A percentile compares a stretch with the other conserved stretches of the same genome.
Conservation (phyloP, 2,888 invertebrate species). For the Myopa tessellatipennis region DNA sequence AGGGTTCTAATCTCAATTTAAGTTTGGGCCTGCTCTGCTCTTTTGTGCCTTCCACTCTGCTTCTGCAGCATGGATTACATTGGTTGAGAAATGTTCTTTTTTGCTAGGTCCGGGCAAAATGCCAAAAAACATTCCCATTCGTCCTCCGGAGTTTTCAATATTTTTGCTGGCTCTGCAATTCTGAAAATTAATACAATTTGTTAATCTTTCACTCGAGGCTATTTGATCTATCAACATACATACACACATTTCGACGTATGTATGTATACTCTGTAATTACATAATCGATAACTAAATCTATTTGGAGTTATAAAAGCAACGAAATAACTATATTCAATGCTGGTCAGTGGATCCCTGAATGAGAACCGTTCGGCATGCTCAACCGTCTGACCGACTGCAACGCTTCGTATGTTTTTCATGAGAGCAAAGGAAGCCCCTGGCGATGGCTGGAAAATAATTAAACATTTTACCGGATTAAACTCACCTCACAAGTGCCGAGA, state of each 20-base stretch:
- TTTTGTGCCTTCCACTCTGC: background rate
- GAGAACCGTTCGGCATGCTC: background rate
- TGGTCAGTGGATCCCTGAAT: background rate
- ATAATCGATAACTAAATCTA: slow-evolving; percentile 28
- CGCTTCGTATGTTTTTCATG: slow-evolving; percentile 54
- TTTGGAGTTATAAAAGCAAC: slow-evolving; percentile 18
- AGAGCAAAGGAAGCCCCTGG: slow-evolving; percentile 48
- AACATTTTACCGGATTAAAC: slow-evolving; percentile 62
- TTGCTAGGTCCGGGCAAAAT: too few species aligned
- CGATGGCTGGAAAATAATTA: slow-evolving; percentile 61
- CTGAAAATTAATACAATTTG: slow-evolving; percentile 51
- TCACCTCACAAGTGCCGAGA: slow-evolving; percentile 50
- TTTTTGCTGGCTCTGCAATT: slow-evolving; percentile 16
- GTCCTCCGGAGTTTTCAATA: background rate
- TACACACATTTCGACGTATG: background rate
- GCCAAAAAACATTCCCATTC: background rate
- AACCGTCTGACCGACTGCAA: background rate
- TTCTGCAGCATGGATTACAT: background rate
- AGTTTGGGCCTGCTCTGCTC: slow-evolving; percentile 21
- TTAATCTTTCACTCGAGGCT: slow-evolving; percentile 54
- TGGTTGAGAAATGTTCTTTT: too few species aligned
- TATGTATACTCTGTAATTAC: background rate
- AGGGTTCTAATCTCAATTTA: slow-evolving; percentile 45
- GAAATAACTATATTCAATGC: background rate
- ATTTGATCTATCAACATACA: slow-evolving; percentile 50